Percentiles rank a stretch among this genome's conserved stretches.
Conservation (phyloP, 2,888 invertebrate species). For the Panorpa germanica region DNA sequence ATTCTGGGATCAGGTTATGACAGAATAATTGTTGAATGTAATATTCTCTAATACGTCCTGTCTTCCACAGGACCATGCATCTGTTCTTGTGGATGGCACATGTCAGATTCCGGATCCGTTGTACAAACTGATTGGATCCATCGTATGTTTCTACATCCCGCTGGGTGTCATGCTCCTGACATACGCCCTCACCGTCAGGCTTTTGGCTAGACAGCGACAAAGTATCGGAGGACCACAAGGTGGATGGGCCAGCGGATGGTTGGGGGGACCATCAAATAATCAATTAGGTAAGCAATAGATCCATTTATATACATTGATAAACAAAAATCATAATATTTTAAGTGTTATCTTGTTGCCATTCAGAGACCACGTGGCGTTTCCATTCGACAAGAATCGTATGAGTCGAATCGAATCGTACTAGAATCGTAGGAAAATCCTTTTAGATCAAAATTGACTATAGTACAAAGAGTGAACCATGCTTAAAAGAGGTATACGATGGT, state of each 20-base stretch:
- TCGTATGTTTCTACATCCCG: constrained; percentile 92
- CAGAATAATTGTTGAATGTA: constrained; percentile 1
- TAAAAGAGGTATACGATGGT: too few species aligned
- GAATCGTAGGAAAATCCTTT: too few species aligned
- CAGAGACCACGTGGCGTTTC: too few species aligned
- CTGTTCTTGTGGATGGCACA: constrained; percentile 62
- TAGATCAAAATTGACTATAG: too few species aligned
- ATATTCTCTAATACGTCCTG: constrained; percentile 7
- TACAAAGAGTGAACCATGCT: too few species aligned
- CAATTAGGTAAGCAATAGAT: constrained; percentile 1
- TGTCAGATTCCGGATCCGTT: constrained; percentile 78
- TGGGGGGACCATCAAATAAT: constrained; percentile 41
- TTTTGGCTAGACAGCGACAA: constrained; percentile 68
- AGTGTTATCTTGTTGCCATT: too few species aligned
- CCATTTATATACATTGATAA: neutral
- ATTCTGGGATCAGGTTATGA: neutral
- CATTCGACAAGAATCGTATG: too few species aligned
- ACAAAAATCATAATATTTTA: neutral
- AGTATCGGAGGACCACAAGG: constrained; percentile 35
- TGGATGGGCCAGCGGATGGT: constrained; percentile 61
- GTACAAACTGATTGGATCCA: constrained; percentile 83
- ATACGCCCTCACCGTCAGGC: constrained; percentile 78
- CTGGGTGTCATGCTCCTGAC: constrained; percentile 86
- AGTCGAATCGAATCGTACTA: too few species aligned
- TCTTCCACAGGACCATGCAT: constrained; percentile 54